Evolutionary conservation across 2,113 vertebrate species (phyloP), one percentile per base, ranked within the genome.

Genomic region (Okapia johnstoni): DNA sequence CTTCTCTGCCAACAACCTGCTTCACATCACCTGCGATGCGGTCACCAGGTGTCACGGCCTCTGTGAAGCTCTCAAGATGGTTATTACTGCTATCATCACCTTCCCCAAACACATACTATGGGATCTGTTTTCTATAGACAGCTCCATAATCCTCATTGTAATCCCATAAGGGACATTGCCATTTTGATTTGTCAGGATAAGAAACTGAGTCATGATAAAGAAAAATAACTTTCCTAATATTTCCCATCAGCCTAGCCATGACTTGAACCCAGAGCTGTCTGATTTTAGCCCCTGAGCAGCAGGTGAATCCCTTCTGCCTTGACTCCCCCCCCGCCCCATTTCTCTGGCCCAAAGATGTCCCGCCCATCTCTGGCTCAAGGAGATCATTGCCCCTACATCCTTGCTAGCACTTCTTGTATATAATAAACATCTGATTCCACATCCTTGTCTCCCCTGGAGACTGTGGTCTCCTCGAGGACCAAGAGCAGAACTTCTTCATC

Each of bases 351-450:
- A 33, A 25, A 60, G 54, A 11, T n/a, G 14, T 10, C 12, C 46
- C 11, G 7, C 8, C 9, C 10, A 50, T 28, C 58, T 85, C 57
- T 15, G 17, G 12, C 6, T 77, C 89, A 13, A 43, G 21, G 36
- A 92, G 10, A 33, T 4, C 16, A 2, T 2, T 19, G n/a, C 48
- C 14, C 4, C 48, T 2, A 16, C 5, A 3, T 80, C 80, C 12
- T 10, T 2, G 23, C 7, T 19, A 17, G 4, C 33, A 8, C 12
- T 17, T 11, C 36, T 14, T 54, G 14, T 25, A 0, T 11, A 15
- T 30, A 61, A 26, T 58, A 50, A 48, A 6, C 6, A 55, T 77
- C 40, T 55, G 55, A 46, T 36, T 30, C 21, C 36, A 43, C 25
- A 12, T 43, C 46, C 52, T 8, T 46, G 60, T 33, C n/a, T 54